Evolutionary conservation across 2,113 vertebrate species (phyloP).

Genomic region (Pao palembangensis): DNA sequence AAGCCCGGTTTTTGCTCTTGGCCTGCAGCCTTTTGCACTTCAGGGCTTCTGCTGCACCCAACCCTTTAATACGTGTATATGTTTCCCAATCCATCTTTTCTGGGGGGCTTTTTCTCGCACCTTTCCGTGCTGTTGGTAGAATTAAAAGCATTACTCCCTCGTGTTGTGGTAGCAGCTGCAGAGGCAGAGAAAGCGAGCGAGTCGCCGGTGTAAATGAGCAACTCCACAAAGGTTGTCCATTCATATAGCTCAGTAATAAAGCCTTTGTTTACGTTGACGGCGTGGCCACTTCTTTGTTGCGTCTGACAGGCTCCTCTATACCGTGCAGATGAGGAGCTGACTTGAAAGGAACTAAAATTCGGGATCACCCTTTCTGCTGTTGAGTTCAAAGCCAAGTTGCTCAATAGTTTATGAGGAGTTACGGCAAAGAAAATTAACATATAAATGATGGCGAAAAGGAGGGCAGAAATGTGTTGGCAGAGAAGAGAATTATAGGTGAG

Average conservation of each 20-base stretch:
- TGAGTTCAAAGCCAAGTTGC: constrained; percentile 51
- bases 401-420: constrained; percentile 44
- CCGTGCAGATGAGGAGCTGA: constrained; percentile 41
- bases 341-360: constrained; percentile 52
- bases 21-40: constrained; percentile 60
- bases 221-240: constrained; percentile 58
- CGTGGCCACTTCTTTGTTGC: constrained; percentile 58
- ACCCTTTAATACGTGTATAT: constrained; percentile 42
- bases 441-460: constrained; percentile 60
- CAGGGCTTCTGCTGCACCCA: constrained; percentile 41
- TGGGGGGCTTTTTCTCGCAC: constrained; percentile 17
- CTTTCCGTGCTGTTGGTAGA: constrained; percentile 11
- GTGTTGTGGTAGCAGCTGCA: constrained; percentile 65
- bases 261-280: constrained; percentile 68
- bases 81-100: constrained; percentile 50
- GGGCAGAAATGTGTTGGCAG: constrained; percentile 13
- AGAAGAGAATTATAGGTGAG: constrained; percentile 9
- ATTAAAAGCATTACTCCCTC: constrained; percentile 37
- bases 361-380: constrained; percentile 32
- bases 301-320: constrained; percentile 52
- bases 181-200: constrained; percentile 30
- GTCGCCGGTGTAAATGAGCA: constrained; percentile 59
- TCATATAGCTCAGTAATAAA: constrained; percentile 58
- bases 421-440: constrained; percentile 64
- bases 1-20: constrained; percentile 62